Conservation (phyloP, 2,113 vertebrate genomes). For the Tyto alba region DNA sequence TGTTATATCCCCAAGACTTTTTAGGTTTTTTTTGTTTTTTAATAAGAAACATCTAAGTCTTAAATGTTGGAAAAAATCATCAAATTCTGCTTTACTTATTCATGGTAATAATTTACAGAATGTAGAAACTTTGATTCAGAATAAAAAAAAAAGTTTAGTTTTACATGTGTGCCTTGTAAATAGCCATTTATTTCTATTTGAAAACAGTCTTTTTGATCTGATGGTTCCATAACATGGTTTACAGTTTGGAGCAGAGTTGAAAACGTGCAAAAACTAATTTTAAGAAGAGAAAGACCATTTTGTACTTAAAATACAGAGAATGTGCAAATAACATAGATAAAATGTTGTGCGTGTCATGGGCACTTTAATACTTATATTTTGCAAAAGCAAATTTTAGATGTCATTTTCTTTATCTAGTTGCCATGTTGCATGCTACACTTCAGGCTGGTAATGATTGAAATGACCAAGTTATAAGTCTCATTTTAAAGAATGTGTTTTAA, state of each 20-base stretch:
- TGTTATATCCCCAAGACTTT: neutral
- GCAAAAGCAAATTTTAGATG: conserved; percentile 10
- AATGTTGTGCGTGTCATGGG: neutral
- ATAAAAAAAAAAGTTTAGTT: neutral
- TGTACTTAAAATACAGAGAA: neutral
- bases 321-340: neutral
- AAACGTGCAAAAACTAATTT: neutral
- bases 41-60: neutral
- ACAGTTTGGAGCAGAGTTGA: neutral
- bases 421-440: neutral
- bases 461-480: conserved; percentile 35
- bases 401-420: neutral
- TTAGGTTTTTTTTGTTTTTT: neutral
- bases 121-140: neutral
- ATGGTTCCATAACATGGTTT: neutral
- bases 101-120: neutral
- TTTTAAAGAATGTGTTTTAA: conserved; percentile 66
- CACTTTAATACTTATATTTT: neutral
- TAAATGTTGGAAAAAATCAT: neutral
- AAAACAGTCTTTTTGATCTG: neutral
- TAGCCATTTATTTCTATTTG: neutral
- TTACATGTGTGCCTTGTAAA: neutral
- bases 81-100: neutral
- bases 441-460: conserved; percentile 27
- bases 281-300: neutral